Conservation (phyloP, 1,140 invertebrate species). For the Formica selysi region DNA sequence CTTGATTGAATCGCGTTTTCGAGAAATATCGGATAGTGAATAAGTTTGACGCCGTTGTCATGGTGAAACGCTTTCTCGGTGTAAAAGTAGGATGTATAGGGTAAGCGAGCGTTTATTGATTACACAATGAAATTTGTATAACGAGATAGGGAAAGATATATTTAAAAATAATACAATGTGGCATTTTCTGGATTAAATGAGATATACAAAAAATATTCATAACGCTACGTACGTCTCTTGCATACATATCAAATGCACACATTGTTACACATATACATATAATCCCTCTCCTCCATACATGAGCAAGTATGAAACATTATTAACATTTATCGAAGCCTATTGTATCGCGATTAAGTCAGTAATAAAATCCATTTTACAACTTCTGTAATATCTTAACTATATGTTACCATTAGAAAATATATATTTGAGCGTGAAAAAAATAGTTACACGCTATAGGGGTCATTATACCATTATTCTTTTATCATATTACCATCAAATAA, state of each 20-base stretch:
- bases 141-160: conserved; percentile 16
- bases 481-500: conserved; percentile 5
- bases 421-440: conserved; percentile 4
- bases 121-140: conserved; percentile 29
- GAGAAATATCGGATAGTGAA: neutral
- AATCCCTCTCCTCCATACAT: neutral
- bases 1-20: conserved; percentile 6
- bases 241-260: conserved; percentile 33
- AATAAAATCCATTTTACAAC: conserved; percentile 27
- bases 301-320: conserved; percentile 8
- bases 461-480: neutral
- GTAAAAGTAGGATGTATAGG: conserved; percentile 7
- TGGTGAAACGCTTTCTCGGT: conserved; percentile 37
- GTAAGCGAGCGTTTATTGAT: conserved; percentile 43
- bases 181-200: neutral
- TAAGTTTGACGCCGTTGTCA: conserved; percentile 19
- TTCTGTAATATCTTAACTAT: conserved; percentile 8
- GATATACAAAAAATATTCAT: conserved; percentile 13
- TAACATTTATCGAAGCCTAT: neutral
- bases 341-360: neutral
- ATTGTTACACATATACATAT: conserved; percentile 33
- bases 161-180: conserved; percentile 8
- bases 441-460: neutral
- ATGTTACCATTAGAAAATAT: conserved; percentile 18
- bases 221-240: conserved; percentile 6